Conservation (phyloP, 1,140 invertebrate species). For the Ceratina japonica region DNA sequence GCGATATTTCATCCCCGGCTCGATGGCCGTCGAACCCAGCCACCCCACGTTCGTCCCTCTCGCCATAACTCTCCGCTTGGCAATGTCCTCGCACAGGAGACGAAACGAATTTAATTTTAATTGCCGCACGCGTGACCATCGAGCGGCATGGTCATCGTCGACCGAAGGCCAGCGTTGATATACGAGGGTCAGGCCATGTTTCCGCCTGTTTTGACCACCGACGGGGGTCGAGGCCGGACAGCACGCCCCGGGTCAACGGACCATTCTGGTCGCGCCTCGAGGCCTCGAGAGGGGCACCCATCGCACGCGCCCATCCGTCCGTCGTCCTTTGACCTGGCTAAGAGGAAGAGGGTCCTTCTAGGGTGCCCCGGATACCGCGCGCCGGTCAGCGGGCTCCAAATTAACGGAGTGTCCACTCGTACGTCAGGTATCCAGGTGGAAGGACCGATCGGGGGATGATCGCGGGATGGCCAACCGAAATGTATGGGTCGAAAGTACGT, state of each 20-base stretch:
- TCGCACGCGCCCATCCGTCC: slow-evolving; percentile 64
- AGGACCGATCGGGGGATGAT: background rate
- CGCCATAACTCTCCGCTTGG: slow-evolving; percentile 4
- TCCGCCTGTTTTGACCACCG: slow-evolving; percentile 80
- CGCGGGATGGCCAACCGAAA: slow-evolving; percentile 29
- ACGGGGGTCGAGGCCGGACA: slow-evolving; percentile 74
- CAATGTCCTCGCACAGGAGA: background rate
- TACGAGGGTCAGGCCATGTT: slow-evolving; percentile 79
- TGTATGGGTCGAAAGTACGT: slow-evolving; percentile 51
- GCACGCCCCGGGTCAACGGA: slow-evolving; percentile 76
- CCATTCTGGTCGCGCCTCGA: slow-evolving; percentile 71
- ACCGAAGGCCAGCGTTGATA: slow-evolving; percentile 51
- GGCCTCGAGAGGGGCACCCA: slow-evolving; percentile 50
- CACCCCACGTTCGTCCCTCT: background rate
- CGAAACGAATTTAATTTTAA: slow-evolving; percentile 66
- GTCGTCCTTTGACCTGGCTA: slow-evolving; percentile 21
- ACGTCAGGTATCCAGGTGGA: slow-evolving; percentile 40
- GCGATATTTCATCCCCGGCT: slow-evolving; percentile 27
- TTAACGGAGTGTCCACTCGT: slow-evolving; percentile 69
- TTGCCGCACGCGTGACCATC: slow-evolving; percentile 46
- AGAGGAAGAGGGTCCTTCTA: background rate
- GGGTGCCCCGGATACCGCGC: slow-evolving; percentile 34
- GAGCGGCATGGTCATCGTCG: slow-evolving; percentile 9
- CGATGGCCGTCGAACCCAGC: background rate
- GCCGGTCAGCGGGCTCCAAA: slow-evolving; percentile 63